Base-by-base conservation (phyloP, 2,888 invertebrate genomes). In the Gymnosoma rotundatum region DNA sequence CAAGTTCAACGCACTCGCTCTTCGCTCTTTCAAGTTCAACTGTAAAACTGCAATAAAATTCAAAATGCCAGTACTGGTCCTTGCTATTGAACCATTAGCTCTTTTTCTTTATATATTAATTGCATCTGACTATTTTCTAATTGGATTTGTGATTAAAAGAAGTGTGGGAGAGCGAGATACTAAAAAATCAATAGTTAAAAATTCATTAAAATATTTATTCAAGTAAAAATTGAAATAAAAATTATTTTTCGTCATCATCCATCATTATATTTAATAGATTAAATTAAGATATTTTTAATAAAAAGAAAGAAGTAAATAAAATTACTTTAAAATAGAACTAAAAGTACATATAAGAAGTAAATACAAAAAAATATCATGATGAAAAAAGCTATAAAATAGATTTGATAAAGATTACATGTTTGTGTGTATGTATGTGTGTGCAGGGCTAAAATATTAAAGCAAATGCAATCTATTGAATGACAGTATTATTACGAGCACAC, bases 221-320 rank as follows among this genome's bases (percentile, higher is more conserved):
- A 12, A 42, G 16, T 16, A 72, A 66, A 72, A 72, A 74, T 42
- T 18, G 0, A 25, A 42, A 58, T 54, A 18, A 32, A 56, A 63
- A 63, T 78, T 63, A 8, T 56, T 56, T 54, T 36, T 32, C 45
- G 45, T 73, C 79, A 73, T 79, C 79, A 73, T 73, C 42, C 54
- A 60, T 73, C 79, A 73, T 67, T 50, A 32, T 32, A 6, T 6
- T 66, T 50, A 50, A 73, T 66, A 64, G 50, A 78, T 72, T 14
- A 66, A 66, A 73, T 66, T 58, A 79, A 79, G 72, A 73, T 52
- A 72, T 58, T 73, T 66, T 1, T 32, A 32, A 5, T 66, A 66
- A 64, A 63, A 50, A 50, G 21, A 52, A 66, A 21, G 52, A 73
- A 72, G 20, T 52, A 32, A 50, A 18, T 36, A 7, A 56, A 6